These are phyloP conservation scores for Argentina silus DNA, from an alignment of 2,797 vertebrate species.

Conservation along the genomic window DNA sequence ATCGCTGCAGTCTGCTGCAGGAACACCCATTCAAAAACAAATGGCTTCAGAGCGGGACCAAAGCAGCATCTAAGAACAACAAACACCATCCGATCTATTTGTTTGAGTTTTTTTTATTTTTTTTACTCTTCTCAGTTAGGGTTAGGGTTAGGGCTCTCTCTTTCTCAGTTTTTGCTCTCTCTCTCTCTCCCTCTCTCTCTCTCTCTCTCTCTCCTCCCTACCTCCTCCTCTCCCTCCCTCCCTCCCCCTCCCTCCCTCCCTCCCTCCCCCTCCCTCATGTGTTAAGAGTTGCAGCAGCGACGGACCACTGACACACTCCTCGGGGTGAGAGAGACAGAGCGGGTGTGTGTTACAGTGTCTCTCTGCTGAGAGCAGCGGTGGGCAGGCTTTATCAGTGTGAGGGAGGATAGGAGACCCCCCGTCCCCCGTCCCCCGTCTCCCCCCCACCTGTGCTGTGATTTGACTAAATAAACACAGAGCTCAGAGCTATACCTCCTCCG, in stretches of 20 bases:
- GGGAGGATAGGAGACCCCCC: constrained; percentile 32
- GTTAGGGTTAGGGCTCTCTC: background rate
- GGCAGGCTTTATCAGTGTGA: constrained; percentile 45
- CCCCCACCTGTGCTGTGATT: constrained; percentile 68
- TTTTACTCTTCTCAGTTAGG: constrained; percentile 5
- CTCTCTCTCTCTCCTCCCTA: constrained; percentile 3
- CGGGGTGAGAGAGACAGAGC: constrained; percentile 55
- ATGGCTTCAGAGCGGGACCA: constrained; percentile 49
- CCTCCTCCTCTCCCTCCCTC: constrained; percentile 46
- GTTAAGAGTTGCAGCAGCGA: constrained; percentile 47
- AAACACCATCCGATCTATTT: constrained; percentile 59
- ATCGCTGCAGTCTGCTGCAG: constrained; percentile 39
- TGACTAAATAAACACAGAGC: constrained; percentile 79
- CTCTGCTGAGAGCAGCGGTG: constrained; percentile 42
- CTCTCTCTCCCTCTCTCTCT: constrained; percentile 8
- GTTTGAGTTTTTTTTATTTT: constrained; percentile 50
- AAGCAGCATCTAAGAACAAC: constrained; percentile 56
- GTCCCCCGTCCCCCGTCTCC: no score
- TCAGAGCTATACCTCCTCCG: constrained; percentile 63
- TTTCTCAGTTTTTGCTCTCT: constrained; percentile 23
- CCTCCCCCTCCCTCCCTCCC: constrained; percentile 32
- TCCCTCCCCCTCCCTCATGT: constrained; percentile 34
- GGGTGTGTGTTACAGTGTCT: constrained; percentile 26
- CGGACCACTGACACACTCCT: constrained; percentile 57
- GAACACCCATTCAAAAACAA: constrained; percentile 72